Evolutionary conservation across 2,797 vertebrate species (phyloP).

Genomic region (Malurus leucopterus): DNA sequence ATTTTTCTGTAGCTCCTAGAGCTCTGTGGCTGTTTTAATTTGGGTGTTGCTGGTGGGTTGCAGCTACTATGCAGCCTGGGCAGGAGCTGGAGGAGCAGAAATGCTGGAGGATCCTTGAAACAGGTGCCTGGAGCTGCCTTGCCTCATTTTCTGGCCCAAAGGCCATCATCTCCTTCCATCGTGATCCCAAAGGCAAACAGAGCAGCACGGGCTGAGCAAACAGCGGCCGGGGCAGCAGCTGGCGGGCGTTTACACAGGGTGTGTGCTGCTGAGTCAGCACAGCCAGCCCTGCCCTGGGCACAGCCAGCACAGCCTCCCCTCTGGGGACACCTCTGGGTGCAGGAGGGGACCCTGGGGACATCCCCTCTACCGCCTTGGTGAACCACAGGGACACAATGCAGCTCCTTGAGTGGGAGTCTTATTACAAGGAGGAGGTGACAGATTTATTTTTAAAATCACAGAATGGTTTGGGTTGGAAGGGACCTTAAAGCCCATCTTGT

Average conservation of each 20-base stretch:
- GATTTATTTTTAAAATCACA: neutral
- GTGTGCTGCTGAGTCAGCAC: constrained; percentile 34
- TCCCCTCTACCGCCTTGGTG: neutral
- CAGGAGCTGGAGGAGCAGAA: neutral
- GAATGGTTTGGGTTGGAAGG: neutral
- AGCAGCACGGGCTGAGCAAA: constrained; percentile 1
- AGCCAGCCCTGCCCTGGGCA: fast-evolving
- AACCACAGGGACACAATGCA: fast-evolving
- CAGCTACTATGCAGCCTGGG: neutral
- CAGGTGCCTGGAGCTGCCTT: neutral
- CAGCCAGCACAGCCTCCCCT: neutral
- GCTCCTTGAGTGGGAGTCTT: neutral
- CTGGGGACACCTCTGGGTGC: neutral
- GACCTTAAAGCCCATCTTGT: fast-evolving
- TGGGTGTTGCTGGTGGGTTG: neutral
- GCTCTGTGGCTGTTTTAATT: fast-evolving
- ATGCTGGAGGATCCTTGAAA: neutral
- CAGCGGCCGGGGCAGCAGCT: constrained; percentile 14
- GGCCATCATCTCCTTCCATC: constrained; percentile 29
- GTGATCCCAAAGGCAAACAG: constrained; percentile 54
- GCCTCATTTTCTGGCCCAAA: neutral
- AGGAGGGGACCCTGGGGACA: neutral
- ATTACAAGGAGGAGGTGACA: fast-evolving
- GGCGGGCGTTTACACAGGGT: constrained; percentile 31
- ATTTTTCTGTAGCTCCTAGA: neutral